These are phyloP conservation scores for Rhynchonycteris naso DNA, from an alignment of 2,797 vertebrate species.

Conservation along the genomic window DNA sequence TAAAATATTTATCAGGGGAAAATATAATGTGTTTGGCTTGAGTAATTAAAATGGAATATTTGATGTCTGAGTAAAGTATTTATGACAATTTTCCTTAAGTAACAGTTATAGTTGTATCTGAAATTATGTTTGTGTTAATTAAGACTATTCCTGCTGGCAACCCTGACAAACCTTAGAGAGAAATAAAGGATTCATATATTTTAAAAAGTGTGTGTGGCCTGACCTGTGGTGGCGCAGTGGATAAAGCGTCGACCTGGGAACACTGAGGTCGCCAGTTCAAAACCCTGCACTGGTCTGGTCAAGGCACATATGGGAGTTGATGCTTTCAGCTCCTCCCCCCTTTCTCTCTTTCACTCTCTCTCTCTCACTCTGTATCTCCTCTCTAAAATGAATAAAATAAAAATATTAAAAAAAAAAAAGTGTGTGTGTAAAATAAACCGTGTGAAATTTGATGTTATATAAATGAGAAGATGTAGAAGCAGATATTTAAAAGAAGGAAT, in stretches of 20 bases:
- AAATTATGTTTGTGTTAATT: not conserved
- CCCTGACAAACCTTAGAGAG: not conserved
- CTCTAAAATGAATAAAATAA: too few species aligned
- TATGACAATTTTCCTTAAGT: not conserved
- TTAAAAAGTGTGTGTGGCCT: not conserved
- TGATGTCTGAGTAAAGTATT: not conserved
- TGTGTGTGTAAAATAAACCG: too few species aligned
- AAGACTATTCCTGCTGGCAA: not conserved
- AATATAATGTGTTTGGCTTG: not conserved
- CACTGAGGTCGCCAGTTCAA: too few species aligned
- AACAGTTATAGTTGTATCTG: not conserved
- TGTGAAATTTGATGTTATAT: constrained; percentile 1
- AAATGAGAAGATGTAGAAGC: not conserved
- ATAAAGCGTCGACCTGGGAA: too few species aligned
- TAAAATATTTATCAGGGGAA: constrained; percentile 6
- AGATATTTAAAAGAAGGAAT: constrained; percentile 59
- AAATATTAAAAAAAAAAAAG: too few species aligned
- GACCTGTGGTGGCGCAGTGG: too few species aligned
- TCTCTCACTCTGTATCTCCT: too few species aligned
- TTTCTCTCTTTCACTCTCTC: too few species aligned
- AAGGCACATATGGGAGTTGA: too few species aligned
- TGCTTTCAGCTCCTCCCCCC: too few species aligned
- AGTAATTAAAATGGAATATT: not conserved
- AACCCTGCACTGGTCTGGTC: too few species aligned
- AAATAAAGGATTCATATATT: not conserved